Percentiles rank a stretch among this genome's conserved stretches.
Evolutionary conservation across 1,140 invertebrate species (phyloP).

Genomic region (Megalopta genalis): DNA sequence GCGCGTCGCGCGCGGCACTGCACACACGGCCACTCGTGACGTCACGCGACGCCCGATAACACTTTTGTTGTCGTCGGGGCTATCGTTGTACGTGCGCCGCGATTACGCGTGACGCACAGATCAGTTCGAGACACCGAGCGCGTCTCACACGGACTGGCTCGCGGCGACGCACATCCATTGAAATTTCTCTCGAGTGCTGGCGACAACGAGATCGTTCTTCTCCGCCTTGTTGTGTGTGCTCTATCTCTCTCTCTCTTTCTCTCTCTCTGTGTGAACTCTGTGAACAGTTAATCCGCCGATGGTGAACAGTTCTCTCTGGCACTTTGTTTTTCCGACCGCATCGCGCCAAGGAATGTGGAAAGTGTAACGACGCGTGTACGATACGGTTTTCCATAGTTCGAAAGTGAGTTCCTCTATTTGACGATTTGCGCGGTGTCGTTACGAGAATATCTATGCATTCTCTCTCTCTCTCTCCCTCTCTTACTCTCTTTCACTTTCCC

Average conservation of each 20-base stretch:
- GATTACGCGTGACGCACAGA: slow-evolving; percentile 46
- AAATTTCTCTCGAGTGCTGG: neutral
- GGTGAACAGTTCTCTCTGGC: no score
- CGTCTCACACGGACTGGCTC: neutral
- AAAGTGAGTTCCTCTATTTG: slow-evolving; percentile 32
- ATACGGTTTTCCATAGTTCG: slow-evolving; percentile 28
- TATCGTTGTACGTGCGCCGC: slow-evolving; percentile 38
- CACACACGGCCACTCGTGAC: slow-evolving; percentile 29
- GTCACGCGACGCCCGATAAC: slow-evolving; percentile 46
- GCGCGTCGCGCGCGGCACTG: slow-evolving; percentile 18
- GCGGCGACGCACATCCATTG: neutral
- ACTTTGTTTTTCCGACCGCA: neutral
- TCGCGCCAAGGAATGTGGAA: slow-evolving; percentile 11
- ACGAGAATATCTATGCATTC: no score
- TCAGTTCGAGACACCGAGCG: slow-evolving; percentile 9
- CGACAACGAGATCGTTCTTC: neutral
- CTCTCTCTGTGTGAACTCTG: no score
- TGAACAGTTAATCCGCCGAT: neutral
- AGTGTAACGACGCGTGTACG: slow-evolving; percentile 4
- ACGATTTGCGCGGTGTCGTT: neutral
- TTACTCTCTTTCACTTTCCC: neutral
- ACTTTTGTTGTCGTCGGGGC: slow-evolving; percentile 48
- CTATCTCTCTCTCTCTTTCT: no score
- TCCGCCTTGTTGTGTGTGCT: neutral
- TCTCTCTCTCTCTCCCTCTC: no score